phyloP scores from a whole-genome alignment of 2,888 invertebrate genomes.

The Tenthredo scrophulariae region DNA sequence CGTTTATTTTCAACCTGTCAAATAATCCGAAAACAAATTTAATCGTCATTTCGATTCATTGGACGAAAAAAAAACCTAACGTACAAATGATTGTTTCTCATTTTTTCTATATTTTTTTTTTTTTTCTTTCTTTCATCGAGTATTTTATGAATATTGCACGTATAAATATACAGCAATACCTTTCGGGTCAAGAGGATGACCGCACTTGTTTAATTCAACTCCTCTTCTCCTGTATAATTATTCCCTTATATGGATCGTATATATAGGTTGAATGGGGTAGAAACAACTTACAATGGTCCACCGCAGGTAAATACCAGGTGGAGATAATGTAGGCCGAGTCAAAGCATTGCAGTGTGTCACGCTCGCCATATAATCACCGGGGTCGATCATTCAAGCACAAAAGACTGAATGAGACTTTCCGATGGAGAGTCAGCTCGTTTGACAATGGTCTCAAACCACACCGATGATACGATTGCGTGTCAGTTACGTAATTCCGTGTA shows the following conservation, averaged over 20 bases:
- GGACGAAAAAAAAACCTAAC: background rate
- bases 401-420: slow-evolving; percentile 40
- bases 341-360: slow-evolving; percentile 37
- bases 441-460: background rate
- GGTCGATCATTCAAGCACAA: slow-evolving; percentile 41
- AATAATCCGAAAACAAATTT: background rate
- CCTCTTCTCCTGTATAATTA: background rate
- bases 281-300: background rate
- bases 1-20: background rate
- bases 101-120: background rate
- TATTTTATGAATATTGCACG: background rate
- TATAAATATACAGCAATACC: background rate
- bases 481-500: slow-evolving; percentile 4
- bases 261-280: background rate
- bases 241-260: background rate
- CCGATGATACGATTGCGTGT: slow-evolving; percentile 13
- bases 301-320: slow-evolving; percentile 15
- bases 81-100: background rate
- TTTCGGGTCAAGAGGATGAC: background rate
- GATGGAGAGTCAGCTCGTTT: slow-evolving; percentile 1
- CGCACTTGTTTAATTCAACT: background rate
- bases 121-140: background rate
- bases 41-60: background rate
- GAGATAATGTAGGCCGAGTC: slow-evolving; percentile 22
- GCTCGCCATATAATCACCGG: slow-evolving; percentile 37